phyloP scores from a whole-genome alignment of 1,140 invertebrate species.

The Cataglyphis hispanica region DNA sequence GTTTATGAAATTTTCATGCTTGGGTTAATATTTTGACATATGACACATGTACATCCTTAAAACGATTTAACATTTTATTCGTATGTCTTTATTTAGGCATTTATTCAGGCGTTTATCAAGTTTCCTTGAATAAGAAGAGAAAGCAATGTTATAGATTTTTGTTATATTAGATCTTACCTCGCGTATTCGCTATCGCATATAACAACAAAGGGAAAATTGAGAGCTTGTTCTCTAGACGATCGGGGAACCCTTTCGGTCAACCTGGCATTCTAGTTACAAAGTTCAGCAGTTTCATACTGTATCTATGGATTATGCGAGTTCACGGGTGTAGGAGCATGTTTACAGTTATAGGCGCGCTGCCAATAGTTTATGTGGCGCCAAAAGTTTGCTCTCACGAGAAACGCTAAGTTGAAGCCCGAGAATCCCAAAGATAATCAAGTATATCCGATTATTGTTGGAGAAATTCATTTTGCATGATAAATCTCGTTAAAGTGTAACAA shows the following conservation, averaged over 20 bases:
- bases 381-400: constrained; percentile 45
- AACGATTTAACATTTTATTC: background rate
- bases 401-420: background rate
- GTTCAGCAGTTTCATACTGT: constrained; percentile 74
- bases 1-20: no score
- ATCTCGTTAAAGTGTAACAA: background rate
- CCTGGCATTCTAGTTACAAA: constrained; percentile 72
- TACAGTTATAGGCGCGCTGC: constrained; percentile 38
- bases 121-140: background rate
- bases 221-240: constrained; percentile 53
- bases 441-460: constrained; percentile 68
- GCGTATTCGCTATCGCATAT: background rate
- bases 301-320: constrained; percentile 78
- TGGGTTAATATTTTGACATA: no score
- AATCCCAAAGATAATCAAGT: constrained; percentile 33
- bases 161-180: background rate
- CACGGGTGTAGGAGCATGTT: background rate
- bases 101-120: no score
- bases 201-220: constrained; percentile 63
- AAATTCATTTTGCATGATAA: constrained; percentile 65
- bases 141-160: background rate
- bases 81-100: background rate
- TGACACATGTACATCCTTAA: no score
- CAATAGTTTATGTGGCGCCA: constrained; percentile 33
- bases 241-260: constrained; percentile 72